Evolutionary conservation across 1,140 invertebrate species (phyloP).

Genomic region (Dinoponera quadriceps): DNA sequence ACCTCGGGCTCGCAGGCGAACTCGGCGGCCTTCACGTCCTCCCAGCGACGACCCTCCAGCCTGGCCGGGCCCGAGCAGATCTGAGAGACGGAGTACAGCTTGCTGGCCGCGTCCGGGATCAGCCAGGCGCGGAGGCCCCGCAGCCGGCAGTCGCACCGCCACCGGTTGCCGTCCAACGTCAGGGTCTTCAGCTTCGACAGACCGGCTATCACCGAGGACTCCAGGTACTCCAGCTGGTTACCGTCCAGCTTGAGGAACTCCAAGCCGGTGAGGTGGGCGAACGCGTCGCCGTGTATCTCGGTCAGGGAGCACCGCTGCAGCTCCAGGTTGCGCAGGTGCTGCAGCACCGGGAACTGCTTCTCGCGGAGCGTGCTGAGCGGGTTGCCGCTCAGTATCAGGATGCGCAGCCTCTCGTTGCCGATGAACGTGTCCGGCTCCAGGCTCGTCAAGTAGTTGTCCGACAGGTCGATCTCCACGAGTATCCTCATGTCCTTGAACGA

Average conservation of each 20-base stretch:
- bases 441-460: conserved; percentile 89
- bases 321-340: conserved; percentile 90
- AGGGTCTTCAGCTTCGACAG: conserved; percentile 91
- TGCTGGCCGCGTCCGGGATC: conserved; percentile 86
- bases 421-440: conserved; percentile 91
- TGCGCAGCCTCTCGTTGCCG: conserved; percentile 90
- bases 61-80: conserved; percentile 88
- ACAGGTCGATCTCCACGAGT: conserved; percentile 94
- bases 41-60: conserved; percentile 88
- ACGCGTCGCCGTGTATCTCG: conserved; percentile 90
- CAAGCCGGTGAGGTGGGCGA: conserved; percentile 88
- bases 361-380: conserved; percentile 88
- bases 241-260: conserved; percentile 90
- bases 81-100: conserved; percentile 89
- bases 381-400: conserved; percentile 90
- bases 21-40: conserved; percentile 88
- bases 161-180: conserved; percentile 93
- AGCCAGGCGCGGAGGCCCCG: conserved; percentile 93
- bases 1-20: conserved; percentile 92
- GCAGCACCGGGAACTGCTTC: conserved; percentile 90
- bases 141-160: conserved; percentile 95
- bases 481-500: conserved; percentile 95
- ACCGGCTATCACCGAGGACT: conserved; percentile 88
- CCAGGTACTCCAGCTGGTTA: conserved; percentile 89
- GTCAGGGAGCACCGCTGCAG: conserved; percentile 91